phyloP scores from a whole-genome alignment of 2,888 invertebrate species.

The Platycheirus rosarum region DNA sequence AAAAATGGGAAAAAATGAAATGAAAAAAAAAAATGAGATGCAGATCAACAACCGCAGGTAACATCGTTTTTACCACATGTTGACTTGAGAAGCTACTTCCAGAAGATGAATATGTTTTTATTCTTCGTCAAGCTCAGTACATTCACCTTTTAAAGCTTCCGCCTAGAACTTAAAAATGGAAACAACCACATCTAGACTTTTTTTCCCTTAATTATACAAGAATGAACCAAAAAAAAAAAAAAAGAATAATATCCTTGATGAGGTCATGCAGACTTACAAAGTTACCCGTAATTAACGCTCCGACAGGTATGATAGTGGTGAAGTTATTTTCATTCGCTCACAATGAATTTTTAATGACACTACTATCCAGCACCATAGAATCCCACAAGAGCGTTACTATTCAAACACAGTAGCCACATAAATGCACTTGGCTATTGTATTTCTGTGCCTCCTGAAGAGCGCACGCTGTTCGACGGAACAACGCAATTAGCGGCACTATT shows the following conservation, averaged over 20 bases:
- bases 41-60: constrained; percentile 30
- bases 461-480: constrained; percentile 68
- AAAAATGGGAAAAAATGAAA: no score
- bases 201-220: constrained; percentile 9
- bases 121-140: no score
- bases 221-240: constrained; percentile 8
- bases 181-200: constrained; percentile 46
- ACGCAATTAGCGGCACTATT: constrained; percentile 73
- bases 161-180: background rate
- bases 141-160: constrained; percentile 42
- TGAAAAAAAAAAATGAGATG: constrained; percentile 23
- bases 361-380: constrained; percentile 49
- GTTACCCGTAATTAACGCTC: constrained; percentile 69
- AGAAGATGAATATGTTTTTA: constrained; percentile 22
- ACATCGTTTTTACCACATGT: constrained; percentile 1
- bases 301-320: constrained; percentile 69
- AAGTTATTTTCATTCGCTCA: constrained; percentile 61
- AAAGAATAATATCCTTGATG: constrained; percentile 66
- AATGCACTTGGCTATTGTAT: constrained; percentile 70
- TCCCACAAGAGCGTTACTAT: constrained; percentile 51
- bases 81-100: background rate
- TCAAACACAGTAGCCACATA: constrained; percentile 71
- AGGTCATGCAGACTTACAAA: constrained; percentile 60
- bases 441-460: constrained; percentile 59
- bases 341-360: constrained; percentile 69